phyloP scores from a whole-genome alignment of 2,888 invertebrate genomes.

The Cordylochernes scorpioides region DNA sequence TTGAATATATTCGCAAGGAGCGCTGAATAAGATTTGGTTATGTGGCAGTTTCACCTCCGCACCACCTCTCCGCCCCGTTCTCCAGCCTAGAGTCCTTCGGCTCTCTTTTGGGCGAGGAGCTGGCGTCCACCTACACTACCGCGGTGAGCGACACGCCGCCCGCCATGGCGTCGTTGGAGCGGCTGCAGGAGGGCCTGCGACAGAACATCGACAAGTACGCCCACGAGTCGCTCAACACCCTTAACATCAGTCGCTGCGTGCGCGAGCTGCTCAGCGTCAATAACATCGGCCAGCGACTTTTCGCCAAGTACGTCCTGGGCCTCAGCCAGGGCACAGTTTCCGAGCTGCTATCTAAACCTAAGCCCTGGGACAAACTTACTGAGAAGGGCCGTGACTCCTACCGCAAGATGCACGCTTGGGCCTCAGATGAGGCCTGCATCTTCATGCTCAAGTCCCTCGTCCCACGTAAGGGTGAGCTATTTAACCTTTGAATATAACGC shows the following conservation, averaged over 20 bases:
- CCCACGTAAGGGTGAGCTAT: conserved; percentile 10
- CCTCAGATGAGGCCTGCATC: conserved; percentile 87
- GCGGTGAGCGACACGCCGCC: conserved; percentile 8
- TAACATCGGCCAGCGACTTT: conserved; percentile 91
- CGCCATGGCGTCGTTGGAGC: conserved; percentile 26
- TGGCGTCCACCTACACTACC: conserved; percentile 24
- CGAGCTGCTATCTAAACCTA: conserved; percentile 89
- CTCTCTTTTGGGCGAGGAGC: conserved; percentile 41
- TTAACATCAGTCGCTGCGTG: conserved; percentile 66
- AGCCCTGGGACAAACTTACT: conserved; percentile 99
- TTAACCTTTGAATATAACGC: too few species aligned
- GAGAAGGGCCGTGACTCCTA: conserved; percentile 98
- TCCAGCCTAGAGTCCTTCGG: conserved; percentile 22
- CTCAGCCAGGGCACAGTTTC: conserved; percentile 91
- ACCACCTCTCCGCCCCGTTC: conserved; percentile 5
- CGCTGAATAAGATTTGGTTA: too few species aligned
- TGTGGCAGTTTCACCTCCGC: too few species aligned
- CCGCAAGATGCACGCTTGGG: conserved; percentile 98
- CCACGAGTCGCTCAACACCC: conserved; percentile 68
- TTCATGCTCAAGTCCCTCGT: conserved; percentile 88
- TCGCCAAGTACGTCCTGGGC: conserved; percentile 92
- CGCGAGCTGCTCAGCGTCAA: conserved; percentile 79
- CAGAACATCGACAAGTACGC: conserved; percentile 91
- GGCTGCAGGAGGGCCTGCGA: conserved; percentile 68
- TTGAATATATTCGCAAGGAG: too few species aligned